A percentile compares a stretch with the other conserved stretches of the same genome.
Evolutionary conservation across 2,888 invertebrate genomes (phyloP).

Genomic region (Galeopsomyia nigrocyanea): DNA sequence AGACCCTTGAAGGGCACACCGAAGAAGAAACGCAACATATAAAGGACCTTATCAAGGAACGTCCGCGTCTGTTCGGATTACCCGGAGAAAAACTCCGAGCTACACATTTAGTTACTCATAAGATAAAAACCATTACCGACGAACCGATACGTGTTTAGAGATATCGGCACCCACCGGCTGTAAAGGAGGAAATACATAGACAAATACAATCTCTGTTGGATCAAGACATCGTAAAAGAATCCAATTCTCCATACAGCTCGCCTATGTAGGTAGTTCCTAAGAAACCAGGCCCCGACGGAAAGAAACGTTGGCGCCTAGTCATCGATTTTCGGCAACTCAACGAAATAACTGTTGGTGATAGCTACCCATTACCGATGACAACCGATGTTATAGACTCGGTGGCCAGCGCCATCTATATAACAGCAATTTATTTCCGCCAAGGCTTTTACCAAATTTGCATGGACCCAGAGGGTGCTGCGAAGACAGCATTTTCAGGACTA

Average conservation of each 20-base stretch:
- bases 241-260: background rate
- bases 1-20: too few relatives aligned
- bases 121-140: slow-evolving; percentile 5
- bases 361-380: background rate
- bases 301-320: background rate
- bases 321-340: slow-evolving; percentile 1
- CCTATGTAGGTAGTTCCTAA: slow-evolving; percentile 11
- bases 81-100: background rate
- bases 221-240: background rate
- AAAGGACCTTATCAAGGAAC: background rate
- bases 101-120: background rate
- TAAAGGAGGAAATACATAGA: background rate
- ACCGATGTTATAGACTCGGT: too few relatives aligned
- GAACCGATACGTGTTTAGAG: background rate
- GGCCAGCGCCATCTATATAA: too few relatives aligned
- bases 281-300: background rate
- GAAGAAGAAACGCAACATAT: background rate
- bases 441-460: too few relatives aligned
- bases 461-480: too few relatives aligned
- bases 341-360: slow-evolving; percentile 2
- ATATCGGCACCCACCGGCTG: background rate
- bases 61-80: background rate
- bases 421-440: too few relatives aligned
- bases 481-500: too few relatives aligned
- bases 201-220: background rate